Percentiles rank a stretch among this genome's conserved stretches.
phyloP scores from a whole-genome alignment of 2,888 invertebrate genomes.

The Folsomia manolachei region DNA sequence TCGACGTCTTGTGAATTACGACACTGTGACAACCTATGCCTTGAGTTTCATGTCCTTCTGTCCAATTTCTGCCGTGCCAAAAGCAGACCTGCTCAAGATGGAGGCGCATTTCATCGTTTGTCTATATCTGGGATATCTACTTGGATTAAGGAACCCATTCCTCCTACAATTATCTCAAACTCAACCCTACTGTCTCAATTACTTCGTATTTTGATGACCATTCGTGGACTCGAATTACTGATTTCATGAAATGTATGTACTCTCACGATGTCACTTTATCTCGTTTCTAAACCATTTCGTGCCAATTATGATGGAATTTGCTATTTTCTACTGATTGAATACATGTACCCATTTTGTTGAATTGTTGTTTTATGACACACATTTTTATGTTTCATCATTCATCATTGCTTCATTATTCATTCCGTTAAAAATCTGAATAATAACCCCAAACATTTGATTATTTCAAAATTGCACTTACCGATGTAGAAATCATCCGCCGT shows the following conservation, averaged over 20 bases:
- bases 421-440: too few species aligned
- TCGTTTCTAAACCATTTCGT: too few species aligned
- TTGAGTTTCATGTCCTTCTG: neutral
- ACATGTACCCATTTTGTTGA: too few species aligned
- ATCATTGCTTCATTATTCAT: too few species aligned
- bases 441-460: too few species aligned
- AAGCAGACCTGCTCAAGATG: neutral
- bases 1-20: neutral
- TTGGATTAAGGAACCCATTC: neutral
- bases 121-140: neutral
- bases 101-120: neutral
- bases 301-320: too few species aligned
- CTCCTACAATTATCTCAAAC: neutral
- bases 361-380: too few species aligned
- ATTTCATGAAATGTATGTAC: too few species aligned
- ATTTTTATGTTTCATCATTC: too few species aligned
- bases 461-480: too few species aligned
- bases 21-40: neutral
- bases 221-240: neutral
- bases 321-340: too few species aligned
- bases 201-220: neutral
- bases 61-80: neutral
- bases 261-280: too few species aligned
- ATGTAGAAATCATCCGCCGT: slow-evolving; percentile 94
- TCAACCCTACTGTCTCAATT: neutral